Evolutionary conservation across 2,113 vertebrate species (phyloP).

Genomic region (Notechis scutatus): DNA sequence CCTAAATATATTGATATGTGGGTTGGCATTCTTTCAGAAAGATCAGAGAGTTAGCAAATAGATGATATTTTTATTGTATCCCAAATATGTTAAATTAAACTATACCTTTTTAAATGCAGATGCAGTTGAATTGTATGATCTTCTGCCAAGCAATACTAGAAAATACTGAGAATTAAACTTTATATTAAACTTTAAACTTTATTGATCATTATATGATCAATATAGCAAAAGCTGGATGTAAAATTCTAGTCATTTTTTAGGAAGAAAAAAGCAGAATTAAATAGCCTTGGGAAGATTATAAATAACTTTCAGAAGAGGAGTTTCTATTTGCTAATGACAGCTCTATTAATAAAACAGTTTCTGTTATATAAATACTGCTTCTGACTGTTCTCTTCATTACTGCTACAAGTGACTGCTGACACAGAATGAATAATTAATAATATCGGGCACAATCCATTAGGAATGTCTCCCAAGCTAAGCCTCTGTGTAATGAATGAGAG

Average conservation of each 20-base stretch:
- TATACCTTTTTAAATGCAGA: slow-evolving; percentile 48
- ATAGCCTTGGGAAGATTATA: slow-evolving; percentile 43
- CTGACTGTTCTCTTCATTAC: slow-evolving; percentile 33
- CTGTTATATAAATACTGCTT: slow-evolving; percentile 34
- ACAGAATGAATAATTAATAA: background rate
- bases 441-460: slow-evolving; percentile 11
- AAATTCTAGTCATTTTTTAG: slow-evolving; percentile 45
- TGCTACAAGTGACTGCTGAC: background rate
- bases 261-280: slow-evolving; percentile 46
- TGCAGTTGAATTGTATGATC: slow-evolving; percentile 46
- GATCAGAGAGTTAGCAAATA: background rate
- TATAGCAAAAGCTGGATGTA: slow-evolving; percentile 45
- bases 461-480: background rate
- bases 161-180: slow-evolving; percentile 56
- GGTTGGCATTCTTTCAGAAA: background rate
- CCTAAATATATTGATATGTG: background rate
- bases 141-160: slow-evolving; percentile 44
- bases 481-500: background rate
- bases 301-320: slow-evolving; percentile 39
- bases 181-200: background rate
- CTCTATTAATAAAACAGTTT: slow-evolving; percentile 39
- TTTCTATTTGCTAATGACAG: slow-evolving; percentile 31
- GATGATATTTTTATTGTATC: slow-evolving; percentile 34
- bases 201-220: too few species aligned
- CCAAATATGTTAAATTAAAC: slow-evolving; percentile 41